These are phyloP conservation scores for Mesochorus sp. DNA, from an alignment of 2,888 invertebrate species.

Conservation along the genomic window DNA sequence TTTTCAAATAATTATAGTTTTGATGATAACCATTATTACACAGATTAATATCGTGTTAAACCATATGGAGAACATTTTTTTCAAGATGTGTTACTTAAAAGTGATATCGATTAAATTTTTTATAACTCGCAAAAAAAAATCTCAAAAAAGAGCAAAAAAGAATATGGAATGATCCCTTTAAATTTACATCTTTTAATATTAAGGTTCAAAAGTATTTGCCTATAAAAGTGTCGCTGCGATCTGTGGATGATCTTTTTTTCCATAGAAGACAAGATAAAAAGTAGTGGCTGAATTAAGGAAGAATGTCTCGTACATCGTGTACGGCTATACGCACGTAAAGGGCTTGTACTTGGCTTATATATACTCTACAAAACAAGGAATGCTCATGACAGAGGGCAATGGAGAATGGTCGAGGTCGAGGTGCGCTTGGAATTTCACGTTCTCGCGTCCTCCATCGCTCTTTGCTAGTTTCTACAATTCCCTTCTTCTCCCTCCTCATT, in stretches of 20 bases:
- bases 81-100: too few species aligned
- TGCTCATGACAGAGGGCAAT: not conserved
- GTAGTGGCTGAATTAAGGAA: not conserved
- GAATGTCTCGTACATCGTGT: not conserved
- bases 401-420: slow-evolving; percentile 27
- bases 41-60: too few species aligned
- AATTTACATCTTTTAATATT: too few species aligned
- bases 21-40: too few species aligned
- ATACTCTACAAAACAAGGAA: not conserved
- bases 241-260: not conserved
- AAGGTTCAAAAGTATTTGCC: too few species aligned
- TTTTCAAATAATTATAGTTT: too few species aligned
- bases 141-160: too few species aligned
- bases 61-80: too few species aligned
- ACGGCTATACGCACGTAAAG: not conserved
- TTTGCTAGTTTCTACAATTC: not conserved
- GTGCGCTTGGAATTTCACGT: slow-evolving; percentile 38
- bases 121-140: too few species aligned
- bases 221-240: too few species aligned
- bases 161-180: too few species aligned
- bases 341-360: slow-evolving; percentile 7
- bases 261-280: not conserved
- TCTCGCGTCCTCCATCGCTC: slow-evolving; percentile 24
- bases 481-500: not conserved
- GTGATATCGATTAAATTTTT: too few species aligned